Evolutionary conservation across 2,888 invertebrate genomes (phyloP).

Genomic region (Drosophila suboccidentalis): DNA sequence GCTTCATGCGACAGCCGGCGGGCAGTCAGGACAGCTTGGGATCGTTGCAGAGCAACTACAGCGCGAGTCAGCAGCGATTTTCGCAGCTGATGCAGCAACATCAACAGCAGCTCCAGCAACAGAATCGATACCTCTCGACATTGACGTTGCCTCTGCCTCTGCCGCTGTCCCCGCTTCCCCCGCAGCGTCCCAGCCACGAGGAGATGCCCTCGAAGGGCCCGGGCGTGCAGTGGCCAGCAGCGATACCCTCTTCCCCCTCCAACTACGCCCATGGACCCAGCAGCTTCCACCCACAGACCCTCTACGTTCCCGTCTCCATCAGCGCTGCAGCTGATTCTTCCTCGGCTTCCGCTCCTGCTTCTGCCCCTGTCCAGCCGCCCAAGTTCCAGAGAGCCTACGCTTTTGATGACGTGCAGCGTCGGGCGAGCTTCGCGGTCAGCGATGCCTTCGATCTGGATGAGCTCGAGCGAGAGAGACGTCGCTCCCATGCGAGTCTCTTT

Average conservation of each 20-base stretch:
- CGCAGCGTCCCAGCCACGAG: conserved; percentile 19
- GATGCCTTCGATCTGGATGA: conserved; percentile 84
- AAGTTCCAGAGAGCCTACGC: conserved; percentile 82
- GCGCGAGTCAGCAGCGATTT: conserved; percentile 63
- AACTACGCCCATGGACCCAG: conserved; percentile 69
- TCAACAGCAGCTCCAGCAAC: conserved; percentile 65
- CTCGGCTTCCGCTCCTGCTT: not conserved
- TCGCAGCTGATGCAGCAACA: conserved; percentile 60
- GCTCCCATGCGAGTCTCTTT: conserved; percentile 85
- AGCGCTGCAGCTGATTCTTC: not conserved
- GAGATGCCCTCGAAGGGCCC: not conserved
- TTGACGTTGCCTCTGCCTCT: conserved; percentile 75
- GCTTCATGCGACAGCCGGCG: conserved; percentile 80
- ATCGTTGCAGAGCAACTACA: conserved; percentile 62
- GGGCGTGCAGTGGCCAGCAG: conserved; percentile 84
- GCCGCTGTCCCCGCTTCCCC: conserved; percentile 26
- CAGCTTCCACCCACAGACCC: conserved; percentile 47
- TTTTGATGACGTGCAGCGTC: conserved; percentile 80
- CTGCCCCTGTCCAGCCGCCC: conserved; percentile 32
- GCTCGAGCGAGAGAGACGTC: conserved; percentile 84
- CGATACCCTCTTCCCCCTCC: conserved; percentile 85
- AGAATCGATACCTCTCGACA: conserved; percentile 70
- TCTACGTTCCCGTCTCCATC: conserved; percentile 57
- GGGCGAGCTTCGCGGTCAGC: conserved; percentile 63
- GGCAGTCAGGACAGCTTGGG: conserved; percentile 76